Evolutionary conservation across 2,113 vertebrate genomes (phyloP).

Genomic region (Macquaria australasica): DNA sequence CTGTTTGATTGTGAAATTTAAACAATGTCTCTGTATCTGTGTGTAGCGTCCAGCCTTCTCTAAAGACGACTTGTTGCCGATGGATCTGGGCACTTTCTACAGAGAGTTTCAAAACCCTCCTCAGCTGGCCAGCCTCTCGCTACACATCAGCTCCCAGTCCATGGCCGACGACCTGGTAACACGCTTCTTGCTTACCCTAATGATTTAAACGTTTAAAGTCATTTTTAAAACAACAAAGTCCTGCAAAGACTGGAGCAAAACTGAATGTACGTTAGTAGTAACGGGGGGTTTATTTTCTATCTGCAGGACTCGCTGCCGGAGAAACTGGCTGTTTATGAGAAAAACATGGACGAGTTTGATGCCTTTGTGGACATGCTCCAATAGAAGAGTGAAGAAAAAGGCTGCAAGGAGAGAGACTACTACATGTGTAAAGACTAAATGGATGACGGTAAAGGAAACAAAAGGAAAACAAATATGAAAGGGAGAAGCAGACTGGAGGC

Average conservation of each 20-base stretch:
- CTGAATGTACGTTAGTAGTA: fast-evolving
- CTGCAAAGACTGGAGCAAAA: not conserved
- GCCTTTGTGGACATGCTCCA: conserved; percentile 99
- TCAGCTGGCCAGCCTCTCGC: conserved; percentile 95
- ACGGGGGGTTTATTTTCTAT: not conserved
- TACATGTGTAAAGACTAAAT: not conserved
- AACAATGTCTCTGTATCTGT: too few relatives aligned
- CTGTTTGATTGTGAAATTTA: not conserved
- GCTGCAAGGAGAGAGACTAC: not conserved
- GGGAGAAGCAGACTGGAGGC: conserved; percentile 19
- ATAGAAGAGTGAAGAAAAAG: conserved; percentile 72
- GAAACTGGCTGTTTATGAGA: conserved; percentile 96
- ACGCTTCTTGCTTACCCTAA: not conserved
- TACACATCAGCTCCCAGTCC: conserved; percentile 96
- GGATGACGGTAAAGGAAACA: not conserved
- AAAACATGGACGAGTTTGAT: conserved; percentile 97
- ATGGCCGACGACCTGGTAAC: conserved; percentile 98
- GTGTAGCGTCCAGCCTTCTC: conserved; percentile 96
- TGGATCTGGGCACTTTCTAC: conserved; percentile 99
- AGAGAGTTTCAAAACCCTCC: conserved; percentile 99
- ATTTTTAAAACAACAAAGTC: too few relatives aligned
- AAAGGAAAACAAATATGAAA: not conserved
- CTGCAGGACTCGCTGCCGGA: conserved; percentile 95
- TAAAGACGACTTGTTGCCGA: conserved; percentile 97
- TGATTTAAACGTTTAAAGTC: too few relatives aligned